phyloP scores from a whole-genome alignment of 2,113 vertebrate species.

The Uropsilus gracilis region DNA sequence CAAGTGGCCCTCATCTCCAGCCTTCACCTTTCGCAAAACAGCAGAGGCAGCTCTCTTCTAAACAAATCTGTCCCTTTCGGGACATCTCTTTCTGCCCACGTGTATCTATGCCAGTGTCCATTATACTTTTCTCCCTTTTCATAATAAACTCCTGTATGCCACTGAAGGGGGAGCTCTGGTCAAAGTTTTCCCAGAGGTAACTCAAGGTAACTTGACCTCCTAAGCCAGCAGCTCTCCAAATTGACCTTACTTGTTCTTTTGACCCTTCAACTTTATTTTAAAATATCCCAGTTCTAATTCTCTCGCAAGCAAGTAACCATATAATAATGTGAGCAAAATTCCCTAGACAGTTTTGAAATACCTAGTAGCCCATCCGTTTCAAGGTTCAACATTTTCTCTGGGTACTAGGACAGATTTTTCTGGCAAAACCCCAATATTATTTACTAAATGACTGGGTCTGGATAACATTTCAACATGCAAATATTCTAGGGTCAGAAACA shows the following conservation, averaged over 20 bases:
- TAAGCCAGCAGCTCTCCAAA: too few species aligned
- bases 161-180: too few species aligned
- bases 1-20: too few species aligned
- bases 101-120: too few species aligned
- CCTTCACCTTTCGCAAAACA: too few species aligned
- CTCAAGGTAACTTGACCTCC: too few species aligned
- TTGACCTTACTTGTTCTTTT: not conserved
- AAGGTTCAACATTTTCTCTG: not conserved
- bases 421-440: constrained; percentile 18
- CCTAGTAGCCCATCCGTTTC: not conserved
- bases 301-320: not conserved
- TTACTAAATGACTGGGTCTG: constrained; percentile 37
- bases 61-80: too few species aligned
- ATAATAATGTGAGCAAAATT: not conserved
- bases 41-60: too few species aligned
- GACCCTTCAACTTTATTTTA: constrained; percentile 14
- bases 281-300: constrained; percentile 13
- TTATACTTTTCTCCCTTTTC: too few species aligned
- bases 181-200: too few species aligned
- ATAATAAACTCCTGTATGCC: too few species aligned
- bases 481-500: not conserved
- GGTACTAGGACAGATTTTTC: not conserved
- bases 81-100: too few species aligned
- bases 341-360: constrained; percentile 7
- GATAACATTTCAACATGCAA: not conserved